A percentile compares a stretch with the other conserved stretches of the same genome.
Evolutionary conservation across 1,140 invertebrate species (phyloP).

Genomic region (Octopus bimaculoides): DNA sequence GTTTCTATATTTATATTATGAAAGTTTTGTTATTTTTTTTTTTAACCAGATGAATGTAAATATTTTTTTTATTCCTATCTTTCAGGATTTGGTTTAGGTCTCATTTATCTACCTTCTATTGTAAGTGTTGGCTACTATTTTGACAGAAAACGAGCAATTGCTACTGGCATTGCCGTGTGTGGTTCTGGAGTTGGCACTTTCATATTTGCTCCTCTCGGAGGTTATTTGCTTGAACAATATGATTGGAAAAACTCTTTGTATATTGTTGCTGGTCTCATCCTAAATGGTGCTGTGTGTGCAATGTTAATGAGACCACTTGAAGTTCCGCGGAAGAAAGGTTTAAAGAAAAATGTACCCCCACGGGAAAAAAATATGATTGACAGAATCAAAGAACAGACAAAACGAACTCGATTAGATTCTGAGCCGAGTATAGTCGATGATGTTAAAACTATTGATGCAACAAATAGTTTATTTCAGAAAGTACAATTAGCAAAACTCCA

Average conservation of each 20-base stretch:
- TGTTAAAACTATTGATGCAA: slow-evolving; percentile 86
- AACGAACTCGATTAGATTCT: slow-evolving; percentile 16
- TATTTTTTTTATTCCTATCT: slow-evolving; percentile 21
- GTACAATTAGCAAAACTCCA: slow-evolving; percentile 67
- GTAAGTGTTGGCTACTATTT: slow-evolving; percentile 94
- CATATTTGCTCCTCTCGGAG: slow-evolving; percentile 73
- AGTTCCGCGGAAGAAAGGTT: slow-evolving; percentile 65
- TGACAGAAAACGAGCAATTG: slow-evolving; percentile 83
- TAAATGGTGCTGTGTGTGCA: slow-evolving; percentile 90
- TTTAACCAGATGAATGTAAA: not conserved
- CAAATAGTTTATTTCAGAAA: slow-evolving; percentile 53
- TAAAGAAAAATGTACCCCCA: slow-evolving; percentile 59
- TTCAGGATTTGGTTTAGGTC: slow-evolving; percentile 84
- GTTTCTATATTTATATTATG: no score
- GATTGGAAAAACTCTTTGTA: slow-evolving; percentile 90
- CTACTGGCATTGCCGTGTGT: slow-evolving; percentile 91
- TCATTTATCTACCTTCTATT: slow-evolving; percentile 92
- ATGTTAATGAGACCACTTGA: slow-evolving; percentile 85
- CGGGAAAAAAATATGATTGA: slow-evolving; percentile 45
- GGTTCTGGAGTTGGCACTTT: slow-evolving; percentile 84
- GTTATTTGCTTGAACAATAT: slow-evolving; percentile 36
- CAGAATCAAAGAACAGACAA: slow-evolving; percentile 46
- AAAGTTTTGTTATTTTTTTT: no score
- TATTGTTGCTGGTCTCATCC: slow-evolving; percentile 85
- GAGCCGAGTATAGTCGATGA: slow-evolving; percentile 62